Conservation (phyloP, 2,888 invertebrate species). For the Cephus nigrinus region DNA sequence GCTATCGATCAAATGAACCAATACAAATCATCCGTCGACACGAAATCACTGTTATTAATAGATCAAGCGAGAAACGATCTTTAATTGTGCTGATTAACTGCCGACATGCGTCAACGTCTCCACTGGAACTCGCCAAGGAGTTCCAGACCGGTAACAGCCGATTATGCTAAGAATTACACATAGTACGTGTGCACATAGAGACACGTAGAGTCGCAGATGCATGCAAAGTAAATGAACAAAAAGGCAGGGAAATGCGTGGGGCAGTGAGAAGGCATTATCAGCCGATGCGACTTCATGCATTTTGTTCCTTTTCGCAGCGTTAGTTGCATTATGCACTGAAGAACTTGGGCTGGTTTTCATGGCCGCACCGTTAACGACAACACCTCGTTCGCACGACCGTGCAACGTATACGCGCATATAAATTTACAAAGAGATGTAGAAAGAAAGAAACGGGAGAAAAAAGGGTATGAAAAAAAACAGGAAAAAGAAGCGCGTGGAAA, state of each 20-base stretch:
- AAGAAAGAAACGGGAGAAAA: conserved; percentile 18
- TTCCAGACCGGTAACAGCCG: not conserved
- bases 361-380: conserved; percentile 26
- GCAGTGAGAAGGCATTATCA: not conserved
- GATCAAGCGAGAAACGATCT: not conserved
- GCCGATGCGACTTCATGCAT: not conserved
- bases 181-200: not conserved
- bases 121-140: not conserved
- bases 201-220: not conserved
- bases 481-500: conserved; percentile 7
- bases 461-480: conserved; percentile 7
- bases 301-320: not conserved
- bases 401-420: conserved; percentile 21
- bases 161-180: not conserved
- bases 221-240: not conserved
- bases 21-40: not conserved
- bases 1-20: too few species aligned
- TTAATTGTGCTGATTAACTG: conserved; percentile 8
- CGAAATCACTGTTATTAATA: not conserved
- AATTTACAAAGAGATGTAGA: conserved; percentile 30
- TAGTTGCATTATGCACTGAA: not conserved
- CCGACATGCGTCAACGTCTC: not conserved
- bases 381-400: conserved; percentile 40
- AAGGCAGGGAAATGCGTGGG: not conserved
- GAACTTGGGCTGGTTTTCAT: not conserved